A percentile compares a stretch with the other conserved stretches of the same genome.
These are phyloP conservation scores for Macrosteles quadrilineatus DNA, from an alignment of 1,140 invertebrate genomes.

Conservation along the genomic window DNA sequence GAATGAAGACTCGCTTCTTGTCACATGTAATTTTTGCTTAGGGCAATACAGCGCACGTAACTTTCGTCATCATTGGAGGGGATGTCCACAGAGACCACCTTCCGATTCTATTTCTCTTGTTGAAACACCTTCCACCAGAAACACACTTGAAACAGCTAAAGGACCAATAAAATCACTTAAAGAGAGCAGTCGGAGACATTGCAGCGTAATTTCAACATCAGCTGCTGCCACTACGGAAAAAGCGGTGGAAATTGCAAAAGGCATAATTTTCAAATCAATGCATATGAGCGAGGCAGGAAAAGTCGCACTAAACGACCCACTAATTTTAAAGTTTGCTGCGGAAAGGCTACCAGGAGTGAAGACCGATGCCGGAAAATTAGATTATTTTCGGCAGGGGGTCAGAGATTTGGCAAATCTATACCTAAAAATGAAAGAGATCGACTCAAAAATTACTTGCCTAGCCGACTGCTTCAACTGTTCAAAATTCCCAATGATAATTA, in stretches of 20 bases:
- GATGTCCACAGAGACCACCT: background rate
- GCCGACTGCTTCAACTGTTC: too few species aligned
- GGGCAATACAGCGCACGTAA: background rate
- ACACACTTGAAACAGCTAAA: background rate
- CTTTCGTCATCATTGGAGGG: background rate
- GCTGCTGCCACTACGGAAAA: background rate
- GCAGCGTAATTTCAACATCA: background rate
- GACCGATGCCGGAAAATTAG: background rate
- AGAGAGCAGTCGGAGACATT: background rate
- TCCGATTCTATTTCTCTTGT: background rate
- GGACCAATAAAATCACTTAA: background rate
- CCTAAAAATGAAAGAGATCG: too few species aligned
- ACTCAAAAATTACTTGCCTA: too few species aligned
- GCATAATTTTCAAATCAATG: too few species aligned
- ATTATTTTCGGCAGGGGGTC: background rate
- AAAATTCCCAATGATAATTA: too few species aligned
- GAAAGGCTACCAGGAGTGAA: background rate
- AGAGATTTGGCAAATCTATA: too few species aligned
- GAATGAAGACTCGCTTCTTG: background rate
- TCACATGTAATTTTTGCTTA: background rate
- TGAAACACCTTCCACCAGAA: background rate
- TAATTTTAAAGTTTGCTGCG: background rate
- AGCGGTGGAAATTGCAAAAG: too few species aligned
- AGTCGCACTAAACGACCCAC: background rate
- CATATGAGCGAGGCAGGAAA: background rate